Conservation (phyloP, 2,797 vertebrate genomes). For the Nyctibius grandis region DNA sequence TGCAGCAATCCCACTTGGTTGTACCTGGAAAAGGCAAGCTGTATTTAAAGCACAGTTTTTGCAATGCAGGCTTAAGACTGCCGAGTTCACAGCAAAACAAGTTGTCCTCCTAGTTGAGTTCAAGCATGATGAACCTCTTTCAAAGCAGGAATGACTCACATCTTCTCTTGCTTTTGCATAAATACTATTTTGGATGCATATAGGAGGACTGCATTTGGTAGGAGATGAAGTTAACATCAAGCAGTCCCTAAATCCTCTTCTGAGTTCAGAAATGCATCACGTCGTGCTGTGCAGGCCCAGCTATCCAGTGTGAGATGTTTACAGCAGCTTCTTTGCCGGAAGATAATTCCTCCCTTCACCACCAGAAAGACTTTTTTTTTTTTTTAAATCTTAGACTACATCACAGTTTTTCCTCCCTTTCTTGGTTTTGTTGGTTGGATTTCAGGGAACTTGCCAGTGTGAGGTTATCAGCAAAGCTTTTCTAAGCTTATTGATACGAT, state of each 20-base stretch:
- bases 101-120: not conserved
- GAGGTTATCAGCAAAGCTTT: not conserved
- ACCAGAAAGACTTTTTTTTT: not conserved
- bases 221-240: not conserved
- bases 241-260: not conserved
- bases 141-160: not conserved
- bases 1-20: not conserved
- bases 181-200: not conserved
- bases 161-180: not conserved
- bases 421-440: not conserved
- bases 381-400: not conserved
- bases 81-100: not conserved
- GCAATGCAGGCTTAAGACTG: not conserved
- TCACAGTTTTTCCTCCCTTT: not conserved
- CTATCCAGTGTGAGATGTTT: not conserved
- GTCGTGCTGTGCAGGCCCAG: not conserved
- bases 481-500: not conserved
- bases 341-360: not conserved
- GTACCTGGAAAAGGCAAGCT: not conserved
- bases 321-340: not conserved
- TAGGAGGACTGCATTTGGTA: not conserved
- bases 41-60: not conserved
- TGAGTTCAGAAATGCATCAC: not conserved
- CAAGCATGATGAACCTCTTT: not conserved
- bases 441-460: fast-evolving